A percentile compares a stretch with the other conserved stretches of the same genome.
Evolutionary conservation across 2,113 vertebrate species (phyloP).

Genomic region (Elaphurus davidianus): DNA sequence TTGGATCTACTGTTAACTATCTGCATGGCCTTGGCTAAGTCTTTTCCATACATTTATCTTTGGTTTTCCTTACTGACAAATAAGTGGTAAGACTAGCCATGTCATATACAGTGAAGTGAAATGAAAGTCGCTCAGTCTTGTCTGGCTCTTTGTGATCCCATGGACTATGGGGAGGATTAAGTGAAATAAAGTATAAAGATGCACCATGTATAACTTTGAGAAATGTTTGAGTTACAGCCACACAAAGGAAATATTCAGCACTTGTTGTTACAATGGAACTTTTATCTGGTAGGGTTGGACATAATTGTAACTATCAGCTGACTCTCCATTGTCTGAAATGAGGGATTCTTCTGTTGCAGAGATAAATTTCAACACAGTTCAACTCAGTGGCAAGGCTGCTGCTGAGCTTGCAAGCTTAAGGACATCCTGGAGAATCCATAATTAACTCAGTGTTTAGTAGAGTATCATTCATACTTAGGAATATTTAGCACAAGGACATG

Average conservation of each 20-base stretch:
- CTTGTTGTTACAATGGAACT: not conserved
- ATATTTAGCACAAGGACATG: conserved; percentile 13
- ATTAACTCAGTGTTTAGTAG: conserved; percentile 13
- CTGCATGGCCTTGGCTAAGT: not conserved
- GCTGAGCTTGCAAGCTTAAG: not conserved
- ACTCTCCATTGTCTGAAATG: not conserved
- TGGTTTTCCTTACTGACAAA: not conserved
- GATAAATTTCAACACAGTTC: not conserved
- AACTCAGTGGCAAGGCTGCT: not conserved
- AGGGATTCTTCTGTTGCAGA: not conserved
- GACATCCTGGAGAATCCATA: not conserved
- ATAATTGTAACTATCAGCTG: not conserved
- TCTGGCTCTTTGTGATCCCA: not conserved
- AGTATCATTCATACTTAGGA: conserved; percentile 13
- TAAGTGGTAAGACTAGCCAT: not conserved
- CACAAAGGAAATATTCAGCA: not conserved
- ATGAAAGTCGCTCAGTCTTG: not conserved
- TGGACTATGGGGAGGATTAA: not conserved
- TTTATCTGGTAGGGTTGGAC: not conserved
- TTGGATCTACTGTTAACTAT: not conserved
- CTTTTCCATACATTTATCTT: not conserved
- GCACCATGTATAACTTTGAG: not conserved
- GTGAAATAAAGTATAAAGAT: not conserved
- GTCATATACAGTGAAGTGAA: not conserved
- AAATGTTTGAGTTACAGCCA: not conserved